Evolutionary conservation across 2,113 vertebrate genomes (phyloP), one percentile per base, ranked within the genome.

Genomic region (Sinocyclocheilus anophthalmus): DNA sequence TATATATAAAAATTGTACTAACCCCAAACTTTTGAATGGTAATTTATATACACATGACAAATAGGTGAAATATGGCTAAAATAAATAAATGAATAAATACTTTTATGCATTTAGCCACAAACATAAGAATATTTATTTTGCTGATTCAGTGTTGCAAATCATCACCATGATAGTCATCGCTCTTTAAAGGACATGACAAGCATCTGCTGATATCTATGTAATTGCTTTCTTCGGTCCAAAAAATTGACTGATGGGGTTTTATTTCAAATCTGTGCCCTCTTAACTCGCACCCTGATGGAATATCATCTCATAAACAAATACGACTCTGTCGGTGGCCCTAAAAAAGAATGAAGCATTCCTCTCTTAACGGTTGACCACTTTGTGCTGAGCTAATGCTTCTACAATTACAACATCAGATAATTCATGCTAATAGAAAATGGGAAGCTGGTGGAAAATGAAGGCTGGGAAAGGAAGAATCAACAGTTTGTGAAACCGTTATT

Each of bases 371-470:
- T 37, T 42, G 45, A 67, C 50, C 65, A 84, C 59, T 85, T 82
- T 87, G 76, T 81, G 76, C 81, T 86, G 76, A 87, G 63, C 63
- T 76, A 85, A 78, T 84, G 84, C 86, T 77, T 73, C 80, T 76
- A 69, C 70, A 86, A 89, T 88, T 86, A 88, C 81, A 84, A 83
- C 87, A 73, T 84, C 61, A 26, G 61, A 78, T 90, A 84, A 90
- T 86, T 80, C 72, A 86, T 76, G 77, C 87, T 86, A 76, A 82
- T 84, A 84, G 81, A 69, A 86, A 75, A 81, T 63, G 67, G 57
- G 70, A 84, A 85, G 79, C 26, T 4, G 37, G 70, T 73, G 48
- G 30, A 79, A 69, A 13, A 84, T 76, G 69, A 80, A 87, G 84
- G 65, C 63, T 63, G 26, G 37, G 57, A 78, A 63, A 67, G 55